phyloP scores from a whole-genome alignment of 2,888 invertebrate species.

The Agriopis aurantiaria region DNA sequence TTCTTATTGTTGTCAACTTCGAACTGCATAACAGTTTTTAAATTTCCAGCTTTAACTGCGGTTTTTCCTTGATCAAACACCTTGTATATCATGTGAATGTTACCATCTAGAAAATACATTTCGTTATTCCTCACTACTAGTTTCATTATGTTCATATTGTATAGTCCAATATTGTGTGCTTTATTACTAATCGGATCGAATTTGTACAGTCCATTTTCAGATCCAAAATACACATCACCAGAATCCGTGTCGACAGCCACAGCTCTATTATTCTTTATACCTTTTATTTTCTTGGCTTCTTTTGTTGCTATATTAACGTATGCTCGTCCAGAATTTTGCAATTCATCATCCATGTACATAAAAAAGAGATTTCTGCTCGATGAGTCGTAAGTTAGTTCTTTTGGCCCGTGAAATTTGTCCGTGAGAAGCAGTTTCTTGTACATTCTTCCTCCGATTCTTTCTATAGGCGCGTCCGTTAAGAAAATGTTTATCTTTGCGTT shows the following conservation, averaged over 20 bases:
- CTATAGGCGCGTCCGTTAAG: slow-evolving; percentile 67
- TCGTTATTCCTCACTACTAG: slow-evolving; percentile 73
- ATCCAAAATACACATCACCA: slow-evolving; percentile 77
- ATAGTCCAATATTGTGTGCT: slow-evolving; percentile 70
- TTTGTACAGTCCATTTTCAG: slow-evolving; percentile 76
- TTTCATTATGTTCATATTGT: slow-evolving; percentile 76
- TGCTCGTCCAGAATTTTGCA: slow-evolving; percentile 76
- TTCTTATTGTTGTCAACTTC: slow-evolving; percentile 72
- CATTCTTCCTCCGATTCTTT: slow-evolving; percentile 67
- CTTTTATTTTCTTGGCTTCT: slow-evolving; percentile 64
- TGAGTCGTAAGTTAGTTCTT: slow-evolving; percentile 76
- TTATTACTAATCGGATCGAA: slow-evolving; percentile 66
- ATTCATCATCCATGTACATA: slow-evolving; percentile 76
- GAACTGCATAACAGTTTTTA: slow-evolving; percentile 73
- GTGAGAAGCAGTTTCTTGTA: slow-evolving; percentile 74
- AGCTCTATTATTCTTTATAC: slow-evolving; percentile 74
- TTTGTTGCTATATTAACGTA: slow-evolving; percentile 72
- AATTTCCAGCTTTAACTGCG: slow-evolving; percentile 60
- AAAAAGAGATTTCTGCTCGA: slow-evolving; percentile 75
- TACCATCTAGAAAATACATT: slow-evolving; percentile 75
- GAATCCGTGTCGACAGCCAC: slow-evolving; percentile 72
- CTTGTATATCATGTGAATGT: slow-evolving; percentile 76
- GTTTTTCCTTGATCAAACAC: slow-evolving; percentile 62
- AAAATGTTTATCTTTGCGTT: slow-evolving; percentile 64
- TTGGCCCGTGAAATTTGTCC: slow-evolving; percentile 64